Percentiles rank a stretch among this genome's conserved stretches.
These are phyloP conservation scores for Trissolcus basalis DNA, from an alignment of 1,140 invertebrate genomes.

Conservation along the genomic window DNA sequence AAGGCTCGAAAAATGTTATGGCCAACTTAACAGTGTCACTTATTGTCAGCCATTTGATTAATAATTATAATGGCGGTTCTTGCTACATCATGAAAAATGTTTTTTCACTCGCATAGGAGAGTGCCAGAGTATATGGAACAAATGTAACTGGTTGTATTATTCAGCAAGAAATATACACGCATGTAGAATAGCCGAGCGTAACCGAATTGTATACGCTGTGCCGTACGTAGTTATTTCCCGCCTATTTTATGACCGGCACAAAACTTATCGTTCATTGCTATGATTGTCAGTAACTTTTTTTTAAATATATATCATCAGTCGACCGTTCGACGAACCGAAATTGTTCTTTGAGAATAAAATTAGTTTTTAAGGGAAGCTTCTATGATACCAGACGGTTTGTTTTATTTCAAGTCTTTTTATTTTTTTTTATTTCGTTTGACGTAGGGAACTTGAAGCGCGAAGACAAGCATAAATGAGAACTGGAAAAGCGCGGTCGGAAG, in stretches of 20 bases:
- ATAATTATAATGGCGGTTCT: conserved; percentile 25
- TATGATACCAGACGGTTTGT: conserved; percentile 19
- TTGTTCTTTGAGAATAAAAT: background rate
- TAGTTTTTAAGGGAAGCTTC: too few relatives aligned
- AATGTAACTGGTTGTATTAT: conserved; percentile 42
- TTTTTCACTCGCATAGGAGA: conserved; percentile 23
- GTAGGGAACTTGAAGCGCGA: conserved; percentile 21
- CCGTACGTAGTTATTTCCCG: conserved; percentile 11
- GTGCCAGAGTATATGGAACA: conserved; percentile 25
- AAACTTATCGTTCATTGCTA: conserved; percentile 13
- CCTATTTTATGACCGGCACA: conserved; percentile 31
- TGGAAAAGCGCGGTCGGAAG: conserved; percentile 18
- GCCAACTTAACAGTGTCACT: conserved; percentile 16
- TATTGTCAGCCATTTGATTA: conserved; percentile 31
- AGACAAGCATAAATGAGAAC: conserved; percentile 23
- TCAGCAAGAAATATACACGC: conserved; percentile 36
- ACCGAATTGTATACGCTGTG: conserved; percentile 22
- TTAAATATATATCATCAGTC: background rate
- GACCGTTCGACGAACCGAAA: background rate
- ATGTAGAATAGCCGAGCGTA: conserved; percentile 30
- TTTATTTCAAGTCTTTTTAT: conserved; percentile 38
- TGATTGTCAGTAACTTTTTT: background rate
- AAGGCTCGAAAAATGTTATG: background rate
- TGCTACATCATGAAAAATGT: conserved; percentile 25
- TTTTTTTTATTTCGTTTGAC: conserved; percentile 35